These are phyloP conservation scores for Mya arenaria DNA, from an alignment of 1,140 invertebrate species.

Conservation along the genomic window DNA sequence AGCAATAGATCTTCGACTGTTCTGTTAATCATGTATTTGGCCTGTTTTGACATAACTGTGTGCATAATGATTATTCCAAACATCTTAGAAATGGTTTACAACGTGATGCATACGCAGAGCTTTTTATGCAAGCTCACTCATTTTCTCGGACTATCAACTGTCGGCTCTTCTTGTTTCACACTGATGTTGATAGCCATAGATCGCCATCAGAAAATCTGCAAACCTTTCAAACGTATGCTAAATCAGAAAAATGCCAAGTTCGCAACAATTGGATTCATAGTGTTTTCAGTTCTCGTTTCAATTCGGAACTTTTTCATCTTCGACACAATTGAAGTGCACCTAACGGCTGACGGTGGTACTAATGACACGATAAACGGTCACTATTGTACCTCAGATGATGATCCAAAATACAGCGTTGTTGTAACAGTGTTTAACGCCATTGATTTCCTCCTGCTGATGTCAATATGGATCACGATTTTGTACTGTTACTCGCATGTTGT, in stretches of 20 bases:
- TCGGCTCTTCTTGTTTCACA: neutral
- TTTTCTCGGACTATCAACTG: neutral
- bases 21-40: neutral
- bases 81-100: neutral
- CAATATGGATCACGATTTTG: neutral
- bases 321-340: neutral
- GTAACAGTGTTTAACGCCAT: neutral
- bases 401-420: neutral
- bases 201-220: conserved; percentile 22
- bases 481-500: conserved; percentile 1
- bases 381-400: neutral
- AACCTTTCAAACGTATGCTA: neutral
- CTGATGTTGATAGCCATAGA: neutral
- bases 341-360: neutral
- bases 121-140: conserved; percentile 1
- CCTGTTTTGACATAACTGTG: neutral
- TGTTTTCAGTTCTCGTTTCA: neutral
- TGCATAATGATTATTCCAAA: neutral
- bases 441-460: neutral
- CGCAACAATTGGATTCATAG: neutral
- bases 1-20: neutral
- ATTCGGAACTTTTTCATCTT: conserved; percentile 2
- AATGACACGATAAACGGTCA: neutral
- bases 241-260: neutral
- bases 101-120: neutral